Base-by-base conservation (phyloP, 1,140 invertebrate genomes). In the Stegodyphus mimosarum region DNA sequence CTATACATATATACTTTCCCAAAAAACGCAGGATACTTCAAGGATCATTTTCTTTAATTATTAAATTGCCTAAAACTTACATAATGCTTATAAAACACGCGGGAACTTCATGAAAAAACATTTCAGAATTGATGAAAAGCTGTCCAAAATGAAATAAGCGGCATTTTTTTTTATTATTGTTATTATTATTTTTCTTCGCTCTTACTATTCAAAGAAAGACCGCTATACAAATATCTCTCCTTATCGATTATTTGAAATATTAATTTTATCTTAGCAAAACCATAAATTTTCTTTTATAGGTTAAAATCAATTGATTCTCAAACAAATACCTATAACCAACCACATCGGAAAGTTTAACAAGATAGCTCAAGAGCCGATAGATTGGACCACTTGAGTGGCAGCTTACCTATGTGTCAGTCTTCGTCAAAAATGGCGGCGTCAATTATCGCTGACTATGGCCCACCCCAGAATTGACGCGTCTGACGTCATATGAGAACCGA, bases 391-490 rank as follows among this genome's bases (percentile, higher is more conserved):
- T 86, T 88, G 88, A 88, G 80, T 88, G 88, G 88, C 88, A 88
- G 88, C 88, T 88, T 88, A 88, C 88, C 87, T 88, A 88, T 70
- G 81, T 87, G 88, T 88, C 88, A 88, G 88, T 88, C 88, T 88
- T 88, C 88, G 88, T 88, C 88, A 88, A 88, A 88, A 88, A 88
- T 88, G 88, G 88, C 88, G 88, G 87, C 88, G 87, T 88, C 88
- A 88, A 88, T 88, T 88, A 88, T 88, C 88, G 50, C 78, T 69
- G 73, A 81, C 86, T 87, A 87, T 77, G 87, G 70, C 87, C 88
- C 88, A 88, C 80, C 88, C 87, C 80, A 87, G 86, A 87, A 88
- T 87, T 88, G 87, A 88, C 87, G 87, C 87, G 86, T 72, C 73
- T 87, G 78, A 87, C 87, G 87, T 88, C 87, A 88, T 63, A 48